phyloP scores from a whole-genome alignment of 2,113 vertebrate species.

The Gavialis gangeticus region DNA sequence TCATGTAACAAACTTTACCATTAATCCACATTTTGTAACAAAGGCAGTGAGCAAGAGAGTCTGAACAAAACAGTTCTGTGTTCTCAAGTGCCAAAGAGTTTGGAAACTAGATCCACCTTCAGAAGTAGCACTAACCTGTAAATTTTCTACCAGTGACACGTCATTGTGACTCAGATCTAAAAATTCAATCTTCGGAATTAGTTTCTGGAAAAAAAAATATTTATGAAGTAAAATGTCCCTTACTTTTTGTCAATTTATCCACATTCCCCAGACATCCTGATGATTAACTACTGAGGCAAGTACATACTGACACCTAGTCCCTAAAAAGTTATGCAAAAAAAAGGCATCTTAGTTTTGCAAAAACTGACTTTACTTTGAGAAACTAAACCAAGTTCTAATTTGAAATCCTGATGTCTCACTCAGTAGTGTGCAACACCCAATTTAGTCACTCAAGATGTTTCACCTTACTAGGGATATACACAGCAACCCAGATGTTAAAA shows the following conservation, averaged over 20 bases:
- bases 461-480: not conserved
- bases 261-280: not conserved
- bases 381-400: not conserved
- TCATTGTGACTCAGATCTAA: constrained; percentile 95
- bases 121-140: constrained; percentile 84
- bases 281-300: not conserved
- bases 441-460: not conserved
- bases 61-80: not conserved
- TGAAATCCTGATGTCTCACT: not conserved
- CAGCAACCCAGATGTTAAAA: not conserved
- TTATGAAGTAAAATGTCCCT: not conserved
- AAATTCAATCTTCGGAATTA: constrained; percentile 95
- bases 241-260: not conserved
- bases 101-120: rapidly evolving
- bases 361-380: not conserved
- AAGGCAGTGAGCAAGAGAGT: not conserved
- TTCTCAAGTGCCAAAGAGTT: rapidly evolving
- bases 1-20: not conserved
- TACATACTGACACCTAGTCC: no score
- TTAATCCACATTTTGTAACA: not conserved
- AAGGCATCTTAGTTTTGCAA: not conserved
- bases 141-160: constrained; percentile 89
- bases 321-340: not conserved
- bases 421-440: not conserved
- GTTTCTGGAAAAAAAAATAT: constrained; percentile 83